phyloP scores from a whole-genome alignment of 2,113 vertebrate genomes.

The Eubucco bourcierii region DNA sequence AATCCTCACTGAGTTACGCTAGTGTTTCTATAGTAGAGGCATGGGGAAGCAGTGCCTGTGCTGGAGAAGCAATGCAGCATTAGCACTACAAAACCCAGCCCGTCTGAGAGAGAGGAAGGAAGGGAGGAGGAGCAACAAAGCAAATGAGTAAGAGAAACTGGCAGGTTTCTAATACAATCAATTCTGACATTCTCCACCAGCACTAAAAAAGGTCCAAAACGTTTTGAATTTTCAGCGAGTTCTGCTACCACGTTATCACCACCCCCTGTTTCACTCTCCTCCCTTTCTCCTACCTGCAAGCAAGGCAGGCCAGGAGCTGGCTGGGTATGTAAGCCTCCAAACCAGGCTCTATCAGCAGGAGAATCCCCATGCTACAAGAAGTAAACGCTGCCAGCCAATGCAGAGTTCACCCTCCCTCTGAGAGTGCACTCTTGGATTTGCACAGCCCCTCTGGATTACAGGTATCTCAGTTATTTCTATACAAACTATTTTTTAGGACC shows the following conservation, averaged over 20 bases:
- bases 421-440: background rate
- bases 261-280: background rate
- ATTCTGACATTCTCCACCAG: slow-evolving; percentile 19
- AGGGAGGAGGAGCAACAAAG: slow-evolving; percentile 28
- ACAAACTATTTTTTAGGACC: background rate
- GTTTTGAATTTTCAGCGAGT: background rate
- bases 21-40: slow-evolving; percentile 16
- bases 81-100: slow-evolving; percentile 17
- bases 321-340: background rate
- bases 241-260: background rate
- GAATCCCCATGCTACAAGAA: background rate
- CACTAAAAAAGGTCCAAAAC: slow-evolving; percentile 55
- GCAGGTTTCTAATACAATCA: slow-evolving; percentile 30
- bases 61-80: background rate
- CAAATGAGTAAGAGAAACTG: slow-evolving; percentile 41
- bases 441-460: background rate
- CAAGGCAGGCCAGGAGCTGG: background rate
- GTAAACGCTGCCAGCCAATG: background rate
- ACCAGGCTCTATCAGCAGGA: slow-evolving; percentile 22
- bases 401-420: slow-evolving; percentile 22
- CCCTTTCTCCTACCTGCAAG: slow-evolving; percentile 18
- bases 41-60: slow-evolving; percentile 1
- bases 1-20: background rate
- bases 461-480: slow-evolving; percentile 28
- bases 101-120: slow-evolving; percentile 55